Evolutionary conservation across 2,888 invertebrate genomes (phyloP), one percentile per base, ranked within the genome.

Genomic region (Chrysolina oricalcia): DNA sequence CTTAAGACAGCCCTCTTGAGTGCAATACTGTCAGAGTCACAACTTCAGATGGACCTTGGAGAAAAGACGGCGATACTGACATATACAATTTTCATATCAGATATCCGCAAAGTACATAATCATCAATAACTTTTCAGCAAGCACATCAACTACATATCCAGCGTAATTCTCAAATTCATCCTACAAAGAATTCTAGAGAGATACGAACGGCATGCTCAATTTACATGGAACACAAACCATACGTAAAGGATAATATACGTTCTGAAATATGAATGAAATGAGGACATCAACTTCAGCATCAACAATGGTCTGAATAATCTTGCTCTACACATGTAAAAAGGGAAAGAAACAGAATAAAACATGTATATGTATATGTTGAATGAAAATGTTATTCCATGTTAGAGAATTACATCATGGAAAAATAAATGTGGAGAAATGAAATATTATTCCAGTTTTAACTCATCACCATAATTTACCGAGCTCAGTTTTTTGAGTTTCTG

Each of bases 181-280:
- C 19, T 35, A 17, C 46, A 19, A 69, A 69, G 56, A 56, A 46
- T 17, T 27, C 27, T 43, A 48, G 48, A 59, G 53, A 72, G 41
- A 43, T 11, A 64, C 48, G 65, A 41, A 71, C 27, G 17, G 63
- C 46, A 40, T 48, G 63, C 50, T 63, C 63, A 64, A 53, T 46
- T 64, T 48, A 40, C 40, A 72, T 59, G 35, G 46, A 66, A 59
- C 17, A 53, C 11, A 19, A 27, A 72, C 65, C 19, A 72, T 10
- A 21, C 53, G 11, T 21, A 21, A 53, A 72, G 64, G 64, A 50
- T 65, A 71, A 71, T 71, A 23, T 64, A 23, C 41, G 35, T 48
- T 53, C 53, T 72, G 11, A 72, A 72, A 65, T 72, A 72, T 43
- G 41, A 64, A 72, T 72, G 65, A 66, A 65, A 53, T 65, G 41